Base-by-base conservation (phyloP, 2,797 vertebrate genomes). In the Lithobates pipiens region DNA sequence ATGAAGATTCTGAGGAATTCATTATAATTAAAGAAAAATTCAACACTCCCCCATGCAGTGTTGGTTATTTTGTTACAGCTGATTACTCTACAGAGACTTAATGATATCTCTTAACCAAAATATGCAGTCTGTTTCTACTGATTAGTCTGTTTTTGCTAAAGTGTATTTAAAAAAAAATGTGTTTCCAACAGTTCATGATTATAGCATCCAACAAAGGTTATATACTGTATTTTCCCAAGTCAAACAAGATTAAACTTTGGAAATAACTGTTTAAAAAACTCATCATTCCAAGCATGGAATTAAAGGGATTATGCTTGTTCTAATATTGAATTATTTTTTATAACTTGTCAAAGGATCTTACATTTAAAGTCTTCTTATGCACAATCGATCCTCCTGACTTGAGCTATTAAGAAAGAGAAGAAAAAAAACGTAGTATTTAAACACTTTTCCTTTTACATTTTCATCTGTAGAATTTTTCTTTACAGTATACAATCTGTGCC, bases 301-400 rank as follows among this genome's bases (percentile, higher is more conserved):
- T 57, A 36, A 85, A 39, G 72, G 83, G 65, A 79, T 85, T 85
- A 85, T 79, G 27, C 83, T 65, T 74, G 18, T 85, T 67, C 69
- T 67, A 27, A 76, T 85, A 85, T 79, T 85, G 83, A 76, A 79
- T 85, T 79, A 67, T 78, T 39, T 83, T 85, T 79, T 85, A 85
- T 27, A 84, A 85, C 76, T 74, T 85, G 83, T 79, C 83, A 85
- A 54, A 79, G 69, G 36, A 79, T 79, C 76, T 79, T 84, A 85
- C 74, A 85, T 85, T 79, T 85, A 85, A 85, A 79, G 83, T 74
- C 83, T 67, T 85, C 76, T 74, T 85, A 85, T 79, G 83, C 70
- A 74, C 69, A 85, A 85, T 85, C 71, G 83, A 85, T 85, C 39
- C 76, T 79, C 16, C 76, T 85, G 76, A 76, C 83, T 78, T 65